phyloP scores from a whole-genome alignment of 2,113 vertebrate species.

The Arothron firmamentum region DNA sequence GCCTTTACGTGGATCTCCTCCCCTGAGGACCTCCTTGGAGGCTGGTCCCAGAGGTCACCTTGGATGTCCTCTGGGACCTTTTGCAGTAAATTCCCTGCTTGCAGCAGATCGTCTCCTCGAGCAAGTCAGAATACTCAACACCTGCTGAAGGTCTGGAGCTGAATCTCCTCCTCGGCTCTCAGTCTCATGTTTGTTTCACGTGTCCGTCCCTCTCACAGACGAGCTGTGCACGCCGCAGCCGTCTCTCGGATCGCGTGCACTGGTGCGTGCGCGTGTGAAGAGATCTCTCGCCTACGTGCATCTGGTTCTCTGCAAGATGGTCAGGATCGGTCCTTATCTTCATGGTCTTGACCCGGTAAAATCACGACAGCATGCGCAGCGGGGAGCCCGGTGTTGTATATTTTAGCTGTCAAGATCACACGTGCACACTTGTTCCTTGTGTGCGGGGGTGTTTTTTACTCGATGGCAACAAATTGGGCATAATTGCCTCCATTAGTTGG shows the following conservation, averaged over 20 bases:
- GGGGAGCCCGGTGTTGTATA: conserved; percentile 15
- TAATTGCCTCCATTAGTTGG: conserved; percentile 71
- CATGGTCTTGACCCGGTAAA: conserved; percentile 28
- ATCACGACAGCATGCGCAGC: conserved; percentile 17
- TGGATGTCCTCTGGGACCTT: no score
- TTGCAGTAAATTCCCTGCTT: no score
- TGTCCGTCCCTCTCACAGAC: conserved; percentile 41
- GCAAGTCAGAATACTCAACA: no score
- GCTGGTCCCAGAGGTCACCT: no score
- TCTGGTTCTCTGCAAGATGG: conserved; percentile 4
- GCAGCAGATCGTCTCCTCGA: no score
- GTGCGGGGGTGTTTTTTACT: conserved; percentile 66
- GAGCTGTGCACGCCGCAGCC: conserved; percentile 36
- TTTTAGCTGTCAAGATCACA: background rate
- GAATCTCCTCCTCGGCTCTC: conserved; percentile 23
- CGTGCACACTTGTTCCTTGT: conserved; percentile 29
- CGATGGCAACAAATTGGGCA: conserved; percentile 69
- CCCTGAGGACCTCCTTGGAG: no score
- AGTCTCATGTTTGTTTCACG: conserved; percentile 33
- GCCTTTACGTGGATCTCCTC: no score
- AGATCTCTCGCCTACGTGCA: conserved; percentile 1
- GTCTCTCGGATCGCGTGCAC: background rate
- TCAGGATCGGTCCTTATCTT: background rate
- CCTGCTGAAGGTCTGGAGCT: conserved; percentile 19
- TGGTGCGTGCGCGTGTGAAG: background rate